Conservation (phyloP, 1,140 invertebrate genomes). For the Araneus ventricosus region DNA sequence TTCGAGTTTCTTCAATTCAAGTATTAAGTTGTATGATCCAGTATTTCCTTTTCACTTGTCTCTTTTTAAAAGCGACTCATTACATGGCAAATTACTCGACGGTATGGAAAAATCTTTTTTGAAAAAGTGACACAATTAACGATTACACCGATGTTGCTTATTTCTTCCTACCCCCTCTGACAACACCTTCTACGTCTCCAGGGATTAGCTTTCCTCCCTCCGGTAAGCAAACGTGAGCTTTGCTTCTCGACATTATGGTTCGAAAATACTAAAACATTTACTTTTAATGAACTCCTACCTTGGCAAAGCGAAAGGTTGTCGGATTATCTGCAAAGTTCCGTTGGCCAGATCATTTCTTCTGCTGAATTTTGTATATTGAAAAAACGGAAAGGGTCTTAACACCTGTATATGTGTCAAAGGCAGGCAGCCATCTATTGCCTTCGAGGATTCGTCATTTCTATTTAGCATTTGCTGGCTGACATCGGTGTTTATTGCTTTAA, state of each 20-base stretch:
- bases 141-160: neutral
- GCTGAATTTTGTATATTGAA: neutral
- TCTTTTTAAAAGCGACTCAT: no score
- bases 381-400: neutral
- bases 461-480: slow-evolving; percentile 68
- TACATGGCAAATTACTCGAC: no score
- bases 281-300: neutral
- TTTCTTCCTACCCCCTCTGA: neutral
- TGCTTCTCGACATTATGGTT: neutral
- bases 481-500: slow-evolving; percentile 73
- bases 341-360: neutral
- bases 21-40: no score
- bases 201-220: neutral
- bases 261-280: slow-evolving; percentile 10
- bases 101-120: no score
- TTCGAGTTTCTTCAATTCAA: no score
- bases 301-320: neutral
- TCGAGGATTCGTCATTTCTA: slow-evolving; percentile 47
- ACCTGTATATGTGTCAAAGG: slow-evolving; percentile 22
- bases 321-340: neutral
- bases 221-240: neutral
- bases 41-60: no score
- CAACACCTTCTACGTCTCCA: neutral
- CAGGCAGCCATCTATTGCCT: neutral
- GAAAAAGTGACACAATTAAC: no score